A percentile compares a stretch with the other conserved stretches of the same genome.
Evolutionary conservation across 1,140 invertebrate genomes (phyloP).

Genomic region (Drosophila virilis): DNA sequence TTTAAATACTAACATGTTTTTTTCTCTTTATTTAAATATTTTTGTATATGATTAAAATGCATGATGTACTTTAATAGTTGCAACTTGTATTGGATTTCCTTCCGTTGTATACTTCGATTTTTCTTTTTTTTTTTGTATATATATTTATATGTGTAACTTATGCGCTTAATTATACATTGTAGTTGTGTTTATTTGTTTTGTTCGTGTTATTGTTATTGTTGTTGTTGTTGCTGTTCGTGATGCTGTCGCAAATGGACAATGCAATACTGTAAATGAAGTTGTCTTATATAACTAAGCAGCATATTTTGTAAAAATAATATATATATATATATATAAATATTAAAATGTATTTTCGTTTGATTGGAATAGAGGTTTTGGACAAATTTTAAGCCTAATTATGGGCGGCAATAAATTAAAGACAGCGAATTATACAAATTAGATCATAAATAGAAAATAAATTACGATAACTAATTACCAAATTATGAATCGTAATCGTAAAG

Average conservation of each 20-base stretch:
- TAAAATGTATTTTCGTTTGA: constrained; percentile 25
- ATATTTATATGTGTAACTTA: constrained; percentile 61
- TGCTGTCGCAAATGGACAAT: constrained; percentile 22
- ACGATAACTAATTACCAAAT: constrained; percentile 30
- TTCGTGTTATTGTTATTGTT: constrained; percentile 9
- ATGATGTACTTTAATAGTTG: constrained; percentile 76
- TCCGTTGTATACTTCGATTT: constrained; percentile 65
- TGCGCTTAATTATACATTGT: constrained; percentile 57
- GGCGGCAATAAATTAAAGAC: constrained; percentile 68
- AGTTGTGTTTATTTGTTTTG: constrained; percentile 26
- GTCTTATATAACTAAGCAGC: constrained; percentile 33
- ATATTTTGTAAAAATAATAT: constrained; percentile 18
- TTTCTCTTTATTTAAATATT: constrained; percentile 77
- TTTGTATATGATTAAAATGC: constrained; percentile 79
- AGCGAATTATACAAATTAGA: constrained; percentile 29
- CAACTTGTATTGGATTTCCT: constrained; percentile 68
- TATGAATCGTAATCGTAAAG: constrained; percentile 30
- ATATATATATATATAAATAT: constrained; percentile 18
- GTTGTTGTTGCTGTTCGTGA: constrained; percentile 9
- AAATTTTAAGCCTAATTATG: constrained; percentile 59
- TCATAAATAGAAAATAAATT: constrained; percentile 59
- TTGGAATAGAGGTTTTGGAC: constrained; percentile 24
- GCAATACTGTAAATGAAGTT: constrained; percentile 39
- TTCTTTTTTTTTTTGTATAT: constrained; percentile 16
- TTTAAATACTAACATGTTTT: constrained; percentile 66